These are phyloP conservation scores for Colistium nudipinnis DNA, from an alignment of 2,113 vertebrate species.

Conservation along the genomic window DNA sequence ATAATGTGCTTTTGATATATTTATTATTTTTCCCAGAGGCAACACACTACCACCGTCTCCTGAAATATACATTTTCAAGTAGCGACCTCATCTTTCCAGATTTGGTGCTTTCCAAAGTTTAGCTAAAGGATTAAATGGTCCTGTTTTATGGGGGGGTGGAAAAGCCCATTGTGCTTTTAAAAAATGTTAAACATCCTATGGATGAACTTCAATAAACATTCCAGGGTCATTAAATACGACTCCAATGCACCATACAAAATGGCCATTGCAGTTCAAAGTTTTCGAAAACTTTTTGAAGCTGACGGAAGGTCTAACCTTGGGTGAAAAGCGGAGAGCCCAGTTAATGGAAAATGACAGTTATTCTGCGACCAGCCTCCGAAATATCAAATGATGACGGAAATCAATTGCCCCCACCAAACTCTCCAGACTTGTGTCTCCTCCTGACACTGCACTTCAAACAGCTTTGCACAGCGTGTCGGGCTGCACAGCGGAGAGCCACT, in stretches of 20 bases:
- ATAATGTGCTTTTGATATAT: constrained; percentile 38
- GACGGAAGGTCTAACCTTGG: too few relatives aligned
- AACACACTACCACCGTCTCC: constrained; percentile 18
- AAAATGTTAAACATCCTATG: neutral
- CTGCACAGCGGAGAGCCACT: constrained; percentile 43
- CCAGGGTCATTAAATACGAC: neutral
- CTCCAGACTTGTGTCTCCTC: constrained; percentile 32
- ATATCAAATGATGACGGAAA: constrained; percentile 48
- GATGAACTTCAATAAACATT: neutral
- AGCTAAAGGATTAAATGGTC: neutral
- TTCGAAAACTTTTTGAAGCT: too few relatives aligned
- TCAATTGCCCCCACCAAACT: constrained; percentile 54
- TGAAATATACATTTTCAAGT: constrained; percentile 1
- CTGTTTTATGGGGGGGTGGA: neutral
- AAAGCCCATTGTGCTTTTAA: neutral
- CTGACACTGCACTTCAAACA: constrained; percentile 48
- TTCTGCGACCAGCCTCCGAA: constrained; percentile 30
- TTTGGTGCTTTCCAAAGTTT: constrained; percentile 15
- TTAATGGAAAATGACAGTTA: constrained; percentile 24
- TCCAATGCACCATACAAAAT: neutral
- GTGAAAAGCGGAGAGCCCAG: too few relatives aligned
- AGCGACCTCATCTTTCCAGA: neutral
- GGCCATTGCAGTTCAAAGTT: neutral
- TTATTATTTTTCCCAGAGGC: constrained; percentile 5
- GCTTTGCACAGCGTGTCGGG: constrained; percentile 40